phyloP scores from a whole-genome alignment of 2,888 invertebrate genomes.

The Calephelis perditalis region DNA sequence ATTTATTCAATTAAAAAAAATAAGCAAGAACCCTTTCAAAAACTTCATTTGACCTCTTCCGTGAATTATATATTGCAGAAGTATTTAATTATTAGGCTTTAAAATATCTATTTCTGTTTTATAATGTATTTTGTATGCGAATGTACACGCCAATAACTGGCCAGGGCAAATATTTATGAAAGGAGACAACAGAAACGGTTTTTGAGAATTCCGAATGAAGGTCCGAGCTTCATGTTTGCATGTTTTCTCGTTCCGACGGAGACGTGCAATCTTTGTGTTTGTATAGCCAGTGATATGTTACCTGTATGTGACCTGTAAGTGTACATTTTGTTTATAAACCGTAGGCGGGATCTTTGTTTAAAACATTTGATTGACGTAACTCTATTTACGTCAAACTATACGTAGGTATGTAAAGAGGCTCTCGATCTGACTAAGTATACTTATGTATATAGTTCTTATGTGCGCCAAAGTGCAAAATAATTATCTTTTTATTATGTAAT shows the following conservation, averaged over 20 bases:
- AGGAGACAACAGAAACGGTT: conserved; percentile 66
- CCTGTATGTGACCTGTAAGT: conserved; percentile 10
- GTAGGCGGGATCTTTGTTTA: neutral
- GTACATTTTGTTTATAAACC: neutral
- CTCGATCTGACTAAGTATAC: no score
- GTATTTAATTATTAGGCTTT: no score
- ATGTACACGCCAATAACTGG: conserved; percentile 67
- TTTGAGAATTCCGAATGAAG: conserved; percentile 74
- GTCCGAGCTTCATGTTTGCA: conserved; percentile 47
- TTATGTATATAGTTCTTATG: no score
- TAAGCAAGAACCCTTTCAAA: no score
- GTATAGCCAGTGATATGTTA: conserved; percentile 19
- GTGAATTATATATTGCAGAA: no score
- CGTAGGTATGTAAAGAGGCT: no score
- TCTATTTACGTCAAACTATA: no score
- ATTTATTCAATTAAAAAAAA: no score
- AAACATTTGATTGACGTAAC: no score
- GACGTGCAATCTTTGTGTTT: conserved; percentile 52
- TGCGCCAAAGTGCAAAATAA: no score
- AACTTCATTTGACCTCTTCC: no score
- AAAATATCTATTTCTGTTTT: neutral
- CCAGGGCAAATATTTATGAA: conserved; percentile 64
- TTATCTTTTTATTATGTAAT: no score
- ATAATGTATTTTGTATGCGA: conserved; percentile 31
- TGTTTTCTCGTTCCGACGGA: conserved; percentile 37